Conservation (phyloP, 2,113 vertebrate species). For the Lipotes vexillifer region DNA sequence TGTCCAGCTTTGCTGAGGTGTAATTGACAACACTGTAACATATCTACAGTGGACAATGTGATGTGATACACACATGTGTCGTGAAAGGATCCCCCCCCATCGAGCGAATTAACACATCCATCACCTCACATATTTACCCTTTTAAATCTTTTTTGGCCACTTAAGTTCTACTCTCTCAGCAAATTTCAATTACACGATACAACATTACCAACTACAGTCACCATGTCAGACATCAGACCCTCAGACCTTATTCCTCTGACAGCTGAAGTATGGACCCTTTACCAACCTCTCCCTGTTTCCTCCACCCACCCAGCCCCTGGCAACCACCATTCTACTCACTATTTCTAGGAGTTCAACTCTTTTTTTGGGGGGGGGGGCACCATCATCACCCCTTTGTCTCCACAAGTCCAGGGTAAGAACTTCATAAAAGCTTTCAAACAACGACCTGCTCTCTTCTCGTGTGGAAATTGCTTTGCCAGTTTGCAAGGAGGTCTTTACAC, state of each 20-base stretch:
- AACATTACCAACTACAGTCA: background rate
- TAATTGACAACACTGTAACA: background rate
- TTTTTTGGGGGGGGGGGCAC: background rate
- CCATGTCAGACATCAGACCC: accelerated
- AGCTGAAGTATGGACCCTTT: background rate
- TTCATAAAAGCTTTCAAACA: background rate
- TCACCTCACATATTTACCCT: background rate
- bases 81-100: background rate
- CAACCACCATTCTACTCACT: background rate
- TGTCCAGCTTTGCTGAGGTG: background rate
- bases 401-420: background rate
- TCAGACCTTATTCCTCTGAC: background rate
- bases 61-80: background rate
- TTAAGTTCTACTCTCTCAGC: background rate
- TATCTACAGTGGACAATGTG: background rate
- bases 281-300: background rate
- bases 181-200: background rate
- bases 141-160: background rate
- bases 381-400: background rate
- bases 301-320: background rate
- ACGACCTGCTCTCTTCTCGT: background rate
- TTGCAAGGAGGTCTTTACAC: background rate
- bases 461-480: background rate
- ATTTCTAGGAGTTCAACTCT: background rate
- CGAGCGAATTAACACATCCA: background rate